Conservation (phyloP, 2,797 vertebrate species). For the Semotilus atromaculatus region DNA sequence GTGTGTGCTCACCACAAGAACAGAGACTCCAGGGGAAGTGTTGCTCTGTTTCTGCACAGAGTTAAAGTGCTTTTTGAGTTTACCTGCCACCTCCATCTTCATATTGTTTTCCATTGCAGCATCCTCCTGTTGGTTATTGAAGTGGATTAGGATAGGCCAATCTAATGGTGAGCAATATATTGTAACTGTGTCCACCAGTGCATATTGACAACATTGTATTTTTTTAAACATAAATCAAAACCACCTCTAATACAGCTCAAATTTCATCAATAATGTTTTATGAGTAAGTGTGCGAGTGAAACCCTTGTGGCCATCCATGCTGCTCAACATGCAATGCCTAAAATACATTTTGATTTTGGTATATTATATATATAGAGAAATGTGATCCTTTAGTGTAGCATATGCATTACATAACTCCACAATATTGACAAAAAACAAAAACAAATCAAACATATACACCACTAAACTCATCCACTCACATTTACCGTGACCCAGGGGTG, state of each 20-base stretch:
- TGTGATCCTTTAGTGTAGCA: not conserved
- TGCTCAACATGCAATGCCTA: not conserved
- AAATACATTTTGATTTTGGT: conserved; percentile 1
- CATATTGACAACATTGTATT: not conserved
- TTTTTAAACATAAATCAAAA: not conserved
- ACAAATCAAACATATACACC: conserved; percentile 11
- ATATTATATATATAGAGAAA: not conserved
- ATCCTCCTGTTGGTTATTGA: conserved; percentile 81
- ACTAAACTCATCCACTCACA: conserved; percentile 30
- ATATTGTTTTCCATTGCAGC: conserved; percentile 89
- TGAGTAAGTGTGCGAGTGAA: not conserved
- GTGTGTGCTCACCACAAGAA: conserved; percentile 90
- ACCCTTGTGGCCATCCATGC: not conserved
- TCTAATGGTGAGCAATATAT: not conserved
- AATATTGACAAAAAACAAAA: conserved; percentile 36
- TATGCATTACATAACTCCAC: not conserved
- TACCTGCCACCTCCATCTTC: conserved; percentile 94
- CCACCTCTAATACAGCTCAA: not conserved
- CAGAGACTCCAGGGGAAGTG: conserved; percentile 89
- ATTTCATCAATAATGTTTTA: not conserved
- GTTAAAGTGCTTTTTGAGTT: conserved; percentile 97
- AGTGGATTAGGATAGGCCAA: not conserved
- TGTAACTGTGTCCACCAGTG: not conserved
- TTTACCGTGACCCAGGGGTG: conserved; percentile 96
- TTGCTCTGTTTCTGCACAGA: conserved; percentile 86